Evolutionary conservation across 2,888 invertebrate genomes (phyloP).

Genomic region (Lasioglossum morio): DNA sequence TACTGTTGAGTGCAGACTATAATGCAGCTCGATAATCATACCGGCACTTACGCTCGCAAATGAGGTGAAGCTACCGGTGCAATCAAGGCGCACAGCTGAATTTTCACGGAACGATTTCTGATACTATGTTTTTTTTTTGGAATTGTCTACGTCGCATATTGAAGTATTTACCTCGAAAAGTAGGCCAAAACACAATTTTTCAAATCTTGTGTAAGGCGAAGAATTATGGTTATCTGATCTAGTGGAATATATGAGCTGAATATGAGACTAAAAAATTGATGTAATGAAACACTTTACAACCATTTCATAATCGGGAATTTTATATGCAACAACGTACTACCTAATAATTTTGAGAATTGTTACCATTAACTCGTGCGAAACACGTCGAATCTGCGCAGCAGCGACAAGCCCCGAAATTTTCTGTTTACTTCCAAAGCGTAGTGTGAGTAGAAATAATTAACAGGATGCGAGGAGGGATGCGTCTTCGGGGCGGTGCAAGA

Average conservation of each 20-base stretch:
- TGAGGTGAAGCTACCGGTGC: constrained; percentile 50
- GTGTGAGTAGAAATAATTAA: constrained; percentile 13
- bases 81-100: constrained; percentile 35
- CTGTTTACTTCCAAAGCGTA: background rate
- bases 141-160: too few relatives aligned
- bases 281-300: background rate
- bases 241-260: too few relatives aligned
- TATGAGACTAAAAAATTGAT: background rate
- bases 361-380: background rate
- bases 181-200: too few relatives aligned
- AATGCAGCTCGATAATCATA: constrained; percentile 70
- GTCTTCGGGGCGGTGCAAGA: constrained; percentile 11
- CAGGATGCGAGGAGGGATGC: background rate
- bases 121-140: constrained; percentile 26
- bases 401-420: background rate
- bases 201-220: too few relatives aligned
- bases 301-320: too few relatives aligned
- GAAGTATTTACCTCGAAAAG: too few relatives aligned
- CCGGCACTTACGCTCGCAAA: constrained; percentile 64
- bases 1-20: constrained; percentile 70
- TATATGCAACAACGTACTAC: too few relatives aligned
- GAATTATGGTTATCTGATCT: too few relatives aligned
- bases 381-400: background rate
- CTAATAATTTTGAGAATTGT: too few relatives aligned
- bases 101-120: constrained; percentile 31